Conservation (phyloP, 2,797 vertebrate species). For the Xiphorhynchus erythropygius region DNA sequence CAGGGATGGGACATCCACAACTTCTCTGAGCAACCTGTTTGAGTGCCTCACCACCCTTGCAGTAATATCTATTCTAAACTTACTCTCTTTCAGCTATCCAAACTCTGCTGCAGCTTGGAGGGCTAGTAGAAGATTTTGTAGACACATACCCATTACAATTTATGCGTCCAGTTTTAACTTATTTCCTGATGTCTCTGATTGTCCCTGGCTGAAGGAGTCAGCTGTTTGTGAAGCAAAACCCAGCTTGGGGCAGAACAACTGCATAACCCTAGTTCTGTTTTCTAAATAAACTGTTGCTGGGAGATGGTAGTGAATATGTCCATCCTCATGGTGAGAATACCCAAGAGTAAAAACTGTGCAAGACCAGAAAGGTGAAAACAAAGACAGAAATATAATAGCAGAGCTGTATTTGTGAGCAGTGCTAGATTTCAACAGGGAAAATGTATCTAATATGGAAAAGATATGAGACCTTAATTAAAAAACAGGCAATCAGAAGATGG, state of each 20-base stretch:
- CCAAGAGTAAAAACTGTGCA: neutral
- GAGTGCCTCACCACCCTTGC: neutral
- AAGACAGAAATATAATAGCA: neutral
- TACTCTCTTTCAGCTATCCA: neutral
- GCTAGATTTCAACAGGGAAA: neutral
- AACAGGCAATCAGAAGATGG: neutral
- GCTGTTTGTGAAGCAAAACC: neutral
- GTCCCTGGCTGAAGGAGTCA: neutral
- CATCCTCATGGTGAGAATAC: neutral
- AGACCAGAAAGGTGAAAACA: neutral
- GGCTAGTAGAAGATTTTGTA: neutral
- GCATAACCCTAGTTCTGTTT: neutral
- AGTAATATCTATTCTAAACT: neutral
- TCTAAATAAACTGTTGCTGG: neutral
- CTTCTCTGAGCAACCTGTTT: neutral
- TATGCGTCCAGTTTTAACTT: neutral
- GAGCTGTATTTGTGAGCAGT: neutral
- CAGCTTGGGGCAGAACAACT: neutral
- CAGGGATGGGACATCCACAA: neutral
- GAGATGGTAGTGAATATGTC: neutral
- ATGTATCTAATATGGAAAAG: neutral
- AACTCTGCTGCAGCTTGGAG: neutral
- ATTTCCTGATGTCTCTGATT: neutral
- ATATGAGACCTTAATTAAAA: neutral
- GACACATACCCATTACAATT: neutral